phyloP scores from a whole-genome alignment of 2,888 invertebrate genomes.

The Hydrotaea cyrtoneurina region DNA sequence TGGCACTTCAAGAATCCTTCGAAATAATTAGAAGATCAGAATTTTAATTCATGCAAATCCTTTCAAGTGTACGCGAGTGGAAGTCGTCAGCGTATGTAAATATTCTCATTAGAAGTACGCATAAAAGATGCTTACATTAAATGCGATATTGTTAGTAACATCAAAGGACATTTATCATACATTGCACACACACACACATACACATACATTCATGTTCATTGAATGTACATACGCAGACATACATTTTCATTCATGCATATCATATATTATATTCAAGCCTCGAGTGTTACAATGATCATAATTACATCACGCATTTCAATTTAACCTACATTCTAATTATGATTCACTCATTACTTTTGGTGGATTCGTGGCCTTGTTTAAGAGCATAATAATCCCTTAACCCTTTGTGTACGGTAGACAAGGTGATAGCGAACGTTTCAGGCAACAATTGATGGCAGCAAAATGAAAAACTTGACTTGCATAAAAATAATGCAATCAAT shows the following conservation, averaged over 20 bases:
- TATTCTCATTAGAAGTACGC: too few species aligned
- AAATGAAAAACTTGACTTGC: too few species aligned
- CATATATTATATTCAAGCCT: constrained; percentile 36
- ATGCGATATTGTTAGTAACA: neutral
- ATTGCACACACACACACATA: neutral
- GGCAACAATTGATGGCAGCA: too few species aligned
- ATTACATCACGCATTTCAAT: constrained; percentile 42
- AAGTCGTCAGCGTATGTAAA: too few species aligned
- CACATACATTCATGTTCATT: neutral
- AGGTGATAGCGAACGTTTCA: too few species aligned
- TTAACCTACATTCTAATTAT: constrained; percentile 14
- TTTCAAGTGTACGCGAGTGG: too few species aligned
- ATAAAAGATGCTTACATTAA: too few species aligned
- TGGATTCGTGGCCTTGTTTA: constrained; percentile 11
- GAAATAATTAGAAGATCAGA: too few species aligned
- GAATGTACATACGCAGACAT: neutral
- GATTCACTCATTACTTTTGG: neutral
- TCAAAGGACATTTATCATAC: neutral
- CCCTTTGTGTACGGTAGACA: too few species aligned
- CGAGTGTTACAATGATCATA: constrained; percentile 36
- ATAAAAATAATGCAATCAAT: too few species aligned
- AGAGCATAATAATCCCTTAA: neutral
- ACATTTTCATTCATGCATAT: constrained; percentile 2
- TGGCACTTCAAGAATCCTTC: too few species aligned
- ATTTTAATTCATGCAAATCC: too few species aligned